Conservation (phyloP, 2,888 invertebrate genomes). For the Lordiphosa andalusiaca region DNA sequence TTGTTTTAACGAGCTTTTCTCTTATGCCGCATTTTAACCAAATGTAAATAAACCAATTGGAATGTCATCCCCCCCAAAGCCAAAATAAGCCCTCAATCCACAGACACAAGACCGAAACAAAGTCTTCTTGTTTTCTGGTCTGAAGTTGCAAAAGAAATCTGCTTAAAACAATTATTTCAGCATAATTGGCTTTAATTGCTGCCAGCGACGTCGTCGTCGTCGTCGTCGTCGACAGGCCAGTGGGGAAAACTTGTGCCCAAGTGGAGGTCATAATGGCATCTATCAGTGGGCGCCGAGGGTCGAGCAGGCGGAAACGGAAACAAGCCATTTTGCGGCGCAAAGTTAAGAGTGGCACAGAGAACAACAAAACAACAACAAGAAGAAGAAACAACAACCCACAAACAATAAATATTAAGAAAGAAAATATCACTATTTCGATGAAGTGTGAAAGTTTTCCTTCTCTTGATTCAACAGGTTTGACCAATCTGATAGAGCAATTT, state of each 20-base stretch:
- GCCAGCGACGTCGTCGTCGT: constrained; percentile 38
- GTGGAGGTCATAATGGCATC: constrained; percentile 76
- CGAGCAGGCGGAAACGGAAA: constrained; percentile 75
- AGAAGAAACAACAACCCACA: constrained; percentile 14
- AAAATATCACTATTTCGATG: constrained; percentile 10
- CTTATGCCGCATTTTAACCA: constrained; percentile 22
- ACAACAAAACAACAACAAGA: constrained; percentile 24
- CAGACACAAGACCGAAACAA: constrained; percentile 21
- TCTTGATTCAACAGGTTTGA: constrained; percentile 27
- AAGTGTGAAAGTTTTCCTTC: constrained; percentile 26
- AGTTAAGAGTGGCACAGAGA: constrained; percentile 72
- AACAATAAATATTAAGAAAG: constrained; percentile 21
- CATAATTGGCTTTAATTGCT: constrained; percentile 79
- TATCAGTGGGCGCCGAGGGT: constrained; percentile 62
- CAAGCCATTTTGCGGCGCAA: constrained; percentile 76
- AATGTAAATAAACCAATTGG: constrained; percentile 38
- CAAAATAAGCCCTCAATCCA: constrained; percentile 11
- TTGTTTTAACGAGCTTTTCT: constrained; percentile 62
- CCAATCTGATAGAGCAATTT: too few species aligned
- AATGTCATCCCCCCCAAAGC: constrained; percentile 5
- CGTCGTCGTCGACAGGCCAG: constrained; percentile 26
- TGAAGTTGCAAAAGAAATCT: constrained; percentile 48
- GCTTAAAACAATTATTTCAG: constrained; percentile 76
- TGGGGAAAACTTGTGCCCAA: constrained; percentile 57
- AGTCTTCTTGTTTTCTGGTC: background rate